phyloP scores from a whole-genome alignment of 2,888 invertebrate species.

The Geophilus truncorum region DNA sequence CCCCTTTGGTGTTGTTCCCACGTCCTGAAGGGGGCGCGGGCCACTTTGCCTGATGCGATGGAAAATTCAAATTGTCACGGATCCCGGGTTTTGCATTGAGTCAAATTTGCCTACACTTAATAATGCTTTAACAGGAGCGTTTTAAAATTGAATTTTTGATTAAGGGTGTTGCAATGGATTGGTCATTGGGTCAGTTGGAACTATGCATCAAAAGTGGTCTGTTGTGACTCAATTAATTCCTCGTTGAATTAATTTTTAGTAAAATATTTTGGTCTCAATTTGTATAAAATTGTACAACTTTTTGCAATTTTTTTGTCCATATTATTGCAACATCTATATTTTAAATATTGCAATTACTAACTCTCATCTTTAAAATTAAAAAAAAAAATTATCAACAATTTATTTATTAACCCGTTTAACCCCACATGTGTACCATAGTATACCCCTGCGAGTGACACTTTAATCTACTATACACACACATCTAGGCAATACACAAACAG shows the following conservation, averaged over 20 bases:
- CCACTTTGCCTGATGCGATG: not conserved
- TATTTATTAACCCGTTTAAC: not conserved
- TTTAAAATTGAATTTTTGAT: not conserved
- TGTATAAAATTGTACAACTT: no score
- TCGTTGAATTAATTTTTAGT: not conserved
- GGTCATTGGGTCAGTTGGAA: not conserved
- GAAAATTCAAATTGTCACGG: slow-evolving; percentile 12
- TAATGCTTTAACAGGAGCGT: not conserved
- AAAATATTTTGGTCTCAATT: no score
- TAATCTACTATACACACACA: not conserved
- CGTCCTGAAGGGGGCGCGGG: not conserved
- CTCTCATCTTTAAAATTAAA: no score
- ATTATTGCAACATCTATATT: no score
- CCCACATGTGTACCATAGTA: no score
- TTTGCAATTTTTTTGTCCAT: no score
- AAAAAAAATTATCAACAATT: not conserved
- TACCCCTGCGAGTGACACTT: not conserved
- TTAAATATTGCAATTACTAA: no score
- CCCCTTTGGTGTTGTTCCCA: not conserved
- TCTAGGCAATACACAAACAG: not conserved
- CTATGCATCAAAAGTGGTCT: not conserved
- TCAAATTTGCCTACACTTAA: not conserved
- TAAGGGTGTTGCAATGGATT: not conserved
- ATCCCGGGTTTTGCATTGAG: not conserved
- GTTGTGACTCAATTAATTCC: not conserved